These are phyloP conservation scores for Mesembrinibis cayennensis DNA, from an alignment of 2,113 vertebrate genomes.

Conservation along the genomic window DNA sequence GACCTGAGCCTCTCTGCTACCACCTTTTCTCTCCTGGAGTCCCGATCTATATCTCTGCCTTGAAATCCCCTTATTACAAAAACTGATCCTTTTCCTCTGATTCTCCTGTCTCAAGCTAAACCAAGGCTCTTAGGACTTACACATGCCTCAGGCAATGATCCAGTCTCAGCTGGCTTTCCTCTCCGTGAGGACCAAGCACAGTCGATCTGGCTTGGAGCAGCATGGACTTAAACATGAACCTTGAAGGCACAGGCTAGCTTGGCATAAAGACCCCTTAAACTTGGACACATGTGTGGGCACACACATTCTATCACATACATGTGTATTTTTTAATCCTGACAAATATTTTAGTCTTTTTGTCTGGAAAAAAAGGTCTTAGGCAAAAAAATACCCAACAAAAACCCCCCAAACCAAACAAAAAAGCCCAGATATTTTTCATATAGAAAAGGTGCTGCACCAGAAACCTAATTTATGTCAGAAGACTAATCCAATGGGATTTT, in stretches of 20 bases:
- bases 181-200: neutral
- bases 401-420: rapidly evolving
- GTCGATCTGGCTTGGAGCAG: neutral
- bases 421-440: neutral
- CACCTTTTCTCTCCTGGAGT: neutral
- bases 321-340: neutral
- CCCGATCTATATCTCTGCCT: neutral
- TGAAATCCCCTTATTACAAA: neutral
- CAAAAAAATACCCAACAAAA: neutral
- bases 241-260: neutral
- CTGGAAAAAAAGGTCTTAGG: neutral
- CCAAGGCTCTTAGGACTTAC: neutral
- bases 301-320: too few relatives aligned
- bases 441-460: neutral
- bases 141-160: neutral
- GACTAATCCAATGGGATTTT: neutral
- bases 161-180: neutral
- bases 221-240: neutral
- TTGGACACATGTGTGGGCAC: neutral
- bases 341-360: neutral
- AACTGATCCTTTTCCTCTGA: neutral
- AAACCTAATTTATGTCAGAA: neutral
- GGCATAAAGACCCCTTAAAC: neutral
- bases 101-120: neutral
- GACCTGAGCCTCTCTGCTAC: neutral